A percentile compares a stretch with the other conserved stretches of the same genome.
Conservation (phyloP, 2,888 invertebrate species). For the Pasiphila rectangulata region DNA sequence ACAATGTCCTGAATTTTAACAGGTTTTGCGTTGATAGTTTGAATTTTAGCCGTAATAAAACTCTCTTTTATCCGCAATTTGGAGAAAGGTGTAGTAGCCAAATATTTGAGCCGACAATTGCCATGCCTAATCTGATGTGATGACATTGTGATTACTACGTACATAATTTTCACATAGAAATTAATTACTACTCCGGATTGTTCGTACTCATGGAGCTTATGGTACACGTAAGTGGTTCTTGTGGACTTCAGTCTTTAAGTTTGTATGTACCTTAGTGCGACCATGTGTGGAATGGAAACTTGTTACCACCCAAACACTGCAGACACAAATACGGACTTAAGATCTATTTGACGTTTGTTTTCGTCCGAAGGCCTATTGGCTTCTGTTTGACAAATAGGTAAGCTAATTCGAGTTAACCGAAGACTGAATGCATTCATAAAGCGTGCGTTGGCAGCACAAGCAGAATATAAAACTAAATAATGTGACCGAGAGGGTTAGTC, state of each 20-base stretch:
- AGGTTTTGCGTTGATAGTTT: constrained; percentile 21
- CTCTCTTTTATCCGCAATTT: constrained; percentile 31
- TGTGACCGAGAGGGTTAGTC: constrained; percentile 58
- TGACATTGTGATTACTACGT: constrained; percentile 29
- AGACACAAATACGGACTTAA: no score
- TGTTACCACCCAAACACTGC: no score
- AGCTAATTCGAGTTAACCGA: constrained; percentile 26
- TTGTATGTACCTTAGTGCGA: background rate
- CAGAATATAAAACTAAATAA: constrained; percentile 49
- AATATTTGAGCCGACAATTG: constrained; percentile 30
- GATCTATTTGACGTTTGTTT: no score
- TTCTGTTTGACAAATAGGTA: constrained; percentile 22
- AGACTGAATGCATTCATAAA: constrained; percentile 46
- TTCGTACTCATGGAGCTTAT: background rate
- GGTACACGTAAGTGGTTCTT: no score
- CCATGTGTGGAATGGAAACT: no score
- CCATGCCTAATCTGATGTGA: constrained; percentile 32
- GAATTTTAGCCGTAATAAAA: constrained; percentile 28
- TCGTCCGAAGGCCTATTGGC: background rate
- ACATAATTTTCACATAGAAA: constrained; percentile 24
- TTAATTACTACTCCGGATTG: constrained; percentile 10
- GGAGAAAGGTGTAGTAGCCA: constrained; percentile 33
- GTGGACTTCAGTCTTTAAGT: background rate
- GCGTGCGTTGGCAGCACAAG: constrained; percentile 58
- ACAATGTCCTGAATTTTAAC: constrained; percentile 20